These are phyloP conservation scores for Vulpes vulpes DNA, from an alignment of 2,113 vertebrate genomes.

Conservation along the genomic window DNA sequence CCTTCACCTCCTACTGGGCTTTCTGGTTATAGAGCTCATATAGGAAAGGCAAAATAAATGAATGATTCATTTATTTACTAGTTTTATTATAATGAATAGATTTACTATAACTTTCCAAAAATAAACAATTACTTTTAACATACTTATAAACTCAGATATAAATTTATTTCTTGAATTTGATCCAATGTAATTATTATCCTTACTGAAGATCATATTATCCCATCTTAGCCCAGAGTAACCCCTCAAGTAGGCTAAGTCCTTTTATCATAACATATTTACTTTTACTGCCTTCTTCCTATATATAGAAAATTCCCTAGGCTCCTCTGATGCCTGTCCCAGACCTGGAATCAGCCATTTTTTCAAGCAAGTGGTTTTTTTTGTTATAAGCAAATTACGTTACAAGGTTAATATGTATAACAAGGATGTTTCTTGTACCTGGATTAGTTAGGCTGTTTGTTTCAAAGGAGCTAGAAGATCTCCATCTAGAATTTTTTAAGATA, in stretches of 20 bases:
- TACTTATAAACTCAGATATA: neutral
- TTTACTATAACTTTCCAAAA: neutral
- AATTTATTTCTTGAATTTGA: neutral
- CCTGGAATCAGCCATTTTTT: neutral
- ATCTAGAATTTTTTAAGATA: neutral
- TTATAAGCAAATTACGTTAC: neutral
- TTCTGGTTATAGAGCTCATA: neutral
- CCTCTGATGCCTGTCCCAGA: neutral
- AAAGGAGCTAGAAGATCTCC: neutral
- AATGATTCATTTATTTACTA: neutral
- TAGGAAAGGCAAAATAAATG: neutral
- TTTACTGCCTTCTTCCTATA: neutral
- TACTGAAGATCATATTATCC: neutral
- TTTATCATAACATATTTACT: neutral
- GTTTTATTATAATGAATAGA: neutral
- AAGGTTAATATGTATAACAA: neutral
- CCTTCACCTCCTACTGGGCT: neutral
- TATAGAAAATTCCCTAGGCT: neutral
- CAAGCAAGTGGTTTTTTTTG: neutral
- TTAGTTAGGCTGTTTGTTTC: neutral
- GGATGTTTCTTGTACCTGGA: neutral
- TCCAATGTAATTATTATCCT: neutral
- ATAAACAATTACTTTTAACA: neutral
- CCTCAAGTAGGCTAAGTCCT: neutral
- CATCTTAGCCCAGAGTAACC: neutral